Evolutionary conservation across 1,140 invertebrate genomes (phyloP).

Genomic region (Archivesica marissinica): DNA sequence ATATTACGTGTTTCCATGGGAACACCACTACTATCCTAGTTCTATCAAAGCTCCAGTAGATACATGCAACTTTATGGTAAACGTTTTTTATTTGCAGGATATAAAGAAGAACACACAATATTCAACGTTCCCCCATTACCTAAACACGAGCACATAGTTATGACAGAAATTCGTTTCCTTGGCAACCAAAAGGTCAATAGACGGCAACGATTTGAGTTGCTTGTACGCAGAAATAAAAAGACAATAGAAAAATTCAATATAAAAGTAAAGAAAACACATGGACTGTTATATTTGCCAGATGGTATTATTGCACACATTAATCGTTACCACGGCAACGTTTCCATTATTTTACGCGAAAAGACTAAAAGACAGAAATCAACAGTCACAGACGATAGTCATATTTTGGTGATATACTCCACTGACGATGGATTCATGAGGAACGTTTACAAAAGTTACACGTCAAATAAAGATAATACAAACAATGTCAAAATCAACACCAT

Average conservation of each 20-base stretch:
- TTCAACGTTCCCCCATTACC: constrained; percentile 67
- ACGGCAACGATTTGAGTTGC: constrained; percentile 55
- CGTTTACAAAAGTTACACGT: constrained; percentile 70
- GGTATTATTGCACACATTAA: constrained; percentile 64
- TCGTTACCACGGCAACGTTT: constrained; percentile 67
- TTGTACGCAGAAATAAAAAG: constrained; percentile 37
- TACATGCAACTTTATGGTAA: too few relatives aligned
- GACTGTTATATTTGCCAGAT: constrained; percentile 62
- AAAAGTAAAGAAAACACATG: constrained; percentile 19
- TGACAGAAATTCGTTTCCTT: constrained; percentile 70
- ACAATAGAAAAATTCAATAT: constrained; percentile 54
- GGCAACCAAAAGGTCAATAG: constrained; percentile 19
- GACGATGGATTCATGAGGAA: constrained; percentile 70
- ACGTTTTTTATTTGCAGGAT: constrained; percentile 14
- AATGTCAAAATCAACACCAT: background rate
- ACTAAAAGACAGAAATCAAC: constrained; percentile 9
- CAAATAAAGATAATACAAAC: constrained; percentile 18
- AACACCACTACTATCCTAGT: too few relatives aligned
- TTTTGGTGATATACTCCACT: constrained; percentile 74
- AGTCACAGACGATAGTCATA: constrained; percentile 44
- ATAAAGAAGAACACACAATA: constrained; percentile 26
- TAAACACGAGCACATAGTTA: constrained; percentile 65
- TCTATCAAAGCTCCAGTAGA: too few relatives aligned
- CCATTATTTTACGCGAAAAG: constrained; percentile 59
- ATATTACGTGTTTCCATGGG: too few relatives aligned